Percentiles rank a stretch among this genome's conserved stretches.
phyloP scores from a whole-genome alignment of 2,113 vertebrate genomes.

The Sclerurus mexicanus region DNA sequence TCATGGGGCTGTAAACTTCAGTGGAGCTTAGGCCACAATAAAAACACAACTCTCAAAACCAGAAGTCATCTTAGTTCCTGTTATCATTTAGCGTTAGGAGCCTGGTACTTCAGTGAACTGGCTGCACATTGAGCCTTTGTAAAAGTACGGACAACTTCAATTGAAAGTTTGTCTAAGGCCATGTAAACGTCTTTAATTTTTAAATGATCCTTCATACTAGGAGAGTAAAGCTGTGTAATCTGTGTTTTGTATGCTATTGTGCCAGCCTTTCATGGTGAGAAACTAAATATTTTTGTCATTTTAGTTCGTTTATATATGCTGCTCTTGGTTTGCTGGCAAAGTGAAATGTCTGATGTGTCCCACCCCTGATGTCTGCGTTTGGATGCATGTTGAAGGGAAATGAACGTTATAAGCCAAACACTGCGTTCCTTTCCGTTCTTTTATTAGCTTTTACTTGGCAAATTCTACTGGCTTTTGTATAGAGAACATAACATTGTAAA shows the following conservation, averaged over 20 bases:
- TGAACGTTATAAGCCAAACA: conserved; percentile 34
- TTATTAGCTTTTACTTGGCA: conserved; percentile 53
- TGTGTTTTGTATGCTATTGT: conserved; percentile 13
- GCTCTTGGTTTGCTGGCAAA: conserved; percentile 3
- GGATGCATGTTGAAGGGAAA: conserved; percentile 42
- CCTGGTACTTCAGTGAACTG: not conserved
- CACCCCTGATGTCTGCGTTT: conserved; percentile 32
- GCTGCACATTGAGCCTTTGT: not conserved
- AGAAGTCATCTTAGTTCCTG: not conserved
- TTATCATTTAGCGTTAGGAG: not conserved
- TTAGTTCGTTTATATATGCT: conserved; percentile 19
- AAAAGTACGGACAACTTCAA: not conserved
- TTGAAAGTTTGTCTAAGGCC: not conserved
- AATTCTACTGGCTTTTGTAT: not conserved
- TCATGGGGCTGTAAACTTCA: not conserved
- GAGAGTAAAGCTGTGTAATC: conserved; percentile 20
- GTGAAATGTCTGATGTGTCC: conserved; percentile 22
- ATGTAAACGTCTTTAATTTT: not conserved
- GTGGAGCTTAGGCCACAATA: not conserved
- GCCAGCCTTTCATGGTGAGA: conserved; percentile 33
- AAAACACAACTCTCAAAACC: not conserved
- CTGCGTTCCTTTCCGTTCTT: not conserved
- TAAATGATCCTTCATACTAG: not conserved
- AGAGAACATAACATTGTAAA: not conserved
- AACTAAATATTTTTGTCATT: conserved; percentile 58